Evolutionary conservation across 2,888 invertebrate species (phyloP).

Genomic region (Zelleria hepariella): DNA sequence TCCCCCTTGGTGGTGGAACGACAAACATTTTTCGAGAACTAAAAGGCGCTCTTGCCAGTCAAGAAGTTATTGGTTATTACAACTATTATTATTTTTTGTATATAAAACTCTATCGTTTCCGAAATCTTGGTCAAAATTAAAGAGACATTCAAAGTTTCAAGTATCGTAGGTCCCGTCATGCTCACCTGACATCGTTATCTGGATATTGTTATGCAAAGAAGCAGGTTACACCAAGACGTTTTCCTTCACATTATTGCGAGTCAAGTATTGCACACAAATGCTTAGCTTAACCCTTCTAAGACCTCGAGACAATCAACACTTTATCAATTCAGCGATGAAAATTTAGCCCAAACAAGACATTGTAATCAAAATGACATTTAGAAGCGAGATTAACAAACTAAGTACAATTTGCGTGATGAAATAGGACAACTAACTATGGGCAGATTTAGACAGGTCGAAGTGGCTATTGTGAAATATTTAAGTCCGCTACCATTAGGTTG

Average conservation of each 20-base stretch:
- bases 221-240: background rate
- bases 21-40: too few relatives aligned
- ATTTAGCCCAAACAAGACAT: background rate
- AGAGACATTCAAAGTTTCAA: background rate
- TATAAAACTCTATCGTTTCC: too few relatives aligned
- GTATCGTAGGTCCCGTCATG: background rate
- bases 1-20: too few relatives aligned
- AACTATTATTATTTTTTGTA: too few relatives aligned
- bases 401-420: background rate
- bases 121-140: too few relatives aligned
- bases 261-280: background rate
- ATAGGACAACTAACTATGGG: background rate
- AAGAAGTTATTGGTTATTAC: too few relatives aligned
- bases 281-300: background rate
- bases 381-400: background rate
- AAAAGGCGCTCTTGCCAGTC: too few relatives aligned
- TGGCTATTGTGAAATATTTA: background rate
- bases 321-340: background rate
- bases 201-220: background rate
- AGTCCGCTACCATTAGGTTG: background rate
- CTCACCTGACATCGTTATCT: background rate
- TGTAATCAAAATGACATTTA: background rate
- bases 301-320: background rate
- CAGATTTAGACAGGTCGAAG: background rate
- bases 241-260: background rate